phyloP scores from a whole-genome alignment of 2,113 vertebrate genomes.

The Phylloscopus trochiloides region DNA sequence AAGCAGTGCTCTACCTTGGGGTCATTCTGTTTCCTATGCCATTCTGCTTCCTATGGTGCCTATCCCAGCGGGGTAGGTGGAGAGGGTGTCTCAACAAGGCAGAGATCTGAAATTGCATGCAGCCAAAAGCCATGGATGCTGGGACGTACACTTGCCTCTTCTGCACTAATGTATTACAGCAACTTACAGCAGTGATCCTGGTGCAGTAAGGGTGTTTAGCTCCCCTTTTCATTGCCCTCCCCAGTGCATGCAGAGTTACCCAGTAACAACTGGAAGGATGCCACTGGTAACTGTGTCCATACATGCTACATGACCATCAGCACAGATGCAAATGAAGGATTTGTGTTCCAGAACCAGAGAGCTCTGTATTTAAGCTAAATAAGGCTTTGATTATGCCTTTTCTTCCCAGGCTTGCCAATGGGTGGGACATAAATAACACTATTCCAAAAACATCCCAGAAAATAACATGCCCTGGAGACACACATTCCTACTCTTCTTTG shows the following conservation, averaged over 20 bases:
- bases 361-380: slow-evolving; percentile 29
- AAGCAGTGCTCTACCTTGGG: background rate
- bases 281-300: background rate
- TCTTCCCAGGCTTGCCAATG: background rate
- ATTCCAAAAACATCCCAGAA: background rate
- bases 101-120: background rate
- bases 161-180: background rate
- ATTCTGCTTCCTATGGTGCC: background rate
- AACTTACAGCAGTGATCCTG: background rate
- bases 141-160: background rate
- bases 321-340: background rate
- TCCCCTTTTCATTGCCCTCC: background rate
- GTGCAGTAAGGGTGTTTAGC: background rate
- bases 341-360: slow-evolving; percentile 20
- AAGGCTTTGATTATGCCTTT: slow-evolving; percentile 30
- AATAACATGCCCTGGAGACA: background rate
- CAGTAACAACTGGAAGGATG: background rate
- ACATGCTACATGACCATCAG: background rate
- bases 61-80: accelerated
- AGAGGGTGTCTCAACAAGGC: background rate
- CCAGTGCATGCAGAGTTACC: background rate
- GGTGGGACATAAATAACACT: background rate
- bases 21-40: background rate
- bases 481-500: background rate
- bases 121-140: background rate